Base-by-base conservation (phyloP, 64 coral and sea anemone species). In the Catalaphyllia jardinei region DNA sequence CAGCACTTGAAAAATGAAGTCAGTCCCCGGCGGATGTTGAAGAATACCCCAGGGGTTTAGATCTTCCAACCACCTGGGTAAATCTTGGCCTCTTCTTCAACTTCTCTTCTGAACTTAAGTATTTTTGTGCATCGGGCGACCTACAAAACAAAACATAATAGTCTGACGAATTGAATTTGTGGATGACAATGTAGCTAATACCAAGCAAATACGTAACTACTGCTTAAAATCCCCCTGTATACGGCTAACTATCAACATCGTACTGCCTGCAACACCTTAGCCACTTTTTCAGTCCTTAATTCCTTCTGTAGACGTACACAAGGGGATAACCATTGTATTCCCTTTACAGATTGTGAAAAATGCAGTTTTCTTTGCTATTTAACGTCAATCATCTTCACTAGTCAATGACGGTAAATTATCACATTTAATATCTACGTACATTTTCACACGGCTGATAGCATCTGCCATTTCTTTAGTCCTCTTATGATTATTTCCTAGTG, bases 71-170 rank as follows among this genome's bases (percentile, higher is more conserved):
- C 19, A 96, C 91, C 38, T 96, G 94, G 18, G 90, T 76, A 87
- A 96, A 96, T 22, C 94, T 84, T 42, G 94, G 94, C 17, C 94
- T 88, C 57, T 96, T 92, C 86, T 90, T 96, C 10, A 96, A 67
- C 62, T 96, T 96, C 29, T 96, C 94, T 82, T 96, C 86, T 82
- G 94, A 90, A 4, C 91, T 89, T 30, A 89, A 76, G 51, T 93
- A 92, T 80, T 60, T 92, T 71, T 86, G 86, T 69, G 94, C 87
- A 86, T 76, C 86, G 2, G 94, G 94, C 19, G 94, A 88, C 59
- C 94, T 96, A 82, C 17, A 57, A 17, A 49, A 72, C 16, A 2
- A 9, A 67, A 52, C 19, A 64, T 10, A 72, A 72, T 0, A 46
- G 4, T 46, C 42, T 0, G 42, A 46, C 0, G 25, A 38, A 86